Base-by-base conservation (phyloP, 1,140 invertebrate genomes). In the Chironomus striatipennis region DNA sequence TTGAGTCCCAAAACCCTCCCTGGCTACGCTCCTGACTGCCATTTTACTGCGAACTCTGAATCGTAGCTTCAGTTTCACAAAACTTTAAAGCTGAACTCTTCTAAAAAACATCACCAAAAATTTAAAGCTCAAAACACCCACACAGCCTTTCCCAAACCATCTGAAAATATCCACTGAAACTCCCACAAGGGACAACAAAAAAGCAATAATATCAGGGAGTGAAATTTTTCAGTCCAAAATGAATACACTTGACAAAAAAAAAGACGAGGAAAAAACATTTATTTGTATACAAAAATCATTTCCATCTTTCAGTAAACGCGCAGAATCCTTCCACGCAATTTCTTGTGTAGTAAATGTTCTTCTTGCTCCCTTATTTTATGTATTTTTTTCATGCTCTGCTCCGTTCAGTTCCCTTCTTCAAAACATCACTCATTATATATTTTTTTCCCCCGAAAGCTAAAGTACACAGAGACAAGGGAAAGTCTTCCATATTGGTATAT, bases 271-370 rank as follows among this genome's bases (percentile, higher is more conserved):
- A 12, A 57, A 12, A 57, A 57, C 47, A 57, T 57, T 57, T 57
- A 70, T 70, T 70, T 70, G 65, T 70, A 70, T 17, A 70, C 65
- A 70, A 20, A 21, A 70, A 70, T 57, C 47, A 57, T 57, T 57
- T 57, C 12, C 47, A 57, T 57, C 47, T 57, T 57, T 57, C n/a
- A 10, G 12, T 57, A 57, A 57, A 57, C 8, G 65, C 65, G 65
- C 65, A 70, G 65, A 70, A 70, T 70, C 65, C 65, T 70, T 70
- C 65, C 65, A 70, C 65, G 65, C 17, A 70, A 70, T 70, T 70
- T 70, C 65, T 57, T 15, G 47, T 57, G 65, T 70, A 70, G 65
- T 21, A 70, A 57, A 12, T 57, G 5, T 57, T 57, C n/a, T 15
- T 57, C 24, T 15, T 57, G 47, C 47, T 57, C 47, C 24, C 24